Evolutionary conservation across 37 sponge, comb jelly and placozoan genomes (phyloP).

Genomic region (Mnemiopsis leidyi): DNA sequence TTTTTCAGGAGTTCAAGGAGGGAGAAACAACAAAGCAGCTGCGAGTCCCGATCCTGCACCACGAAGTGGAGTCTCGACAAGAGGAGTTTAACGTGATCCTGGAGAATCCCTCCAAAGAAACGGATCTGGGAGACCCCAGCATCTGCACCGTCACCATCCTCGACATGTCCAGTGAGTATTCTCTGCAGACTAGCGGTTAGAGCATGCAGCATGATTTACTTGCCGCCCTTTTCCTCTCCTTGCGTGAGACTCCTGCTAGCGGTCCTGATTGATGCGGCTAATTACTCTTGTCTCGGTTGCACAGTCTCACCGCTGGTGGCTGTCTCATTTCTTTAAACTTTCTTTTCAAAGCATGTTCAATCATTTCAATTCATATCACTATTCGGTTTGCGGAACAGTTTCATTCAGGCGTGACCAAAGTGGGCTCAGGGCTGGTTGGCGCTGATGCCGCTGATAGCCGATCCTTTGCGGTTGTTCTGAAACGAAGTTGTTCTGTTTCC

Average conservation of each 20-base stretch:
- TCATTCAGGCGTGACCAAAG: neutral
- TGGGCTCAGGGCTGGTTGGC: too few species aligned
- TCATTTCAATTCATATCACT: neutral
- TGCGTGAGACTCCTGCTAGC: too few species aligned
- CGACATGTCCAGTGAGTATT: conserved; percentile 32
- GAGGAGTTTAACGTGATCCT: conserved; percentile 55
- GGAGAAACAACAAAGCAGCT: neutral
- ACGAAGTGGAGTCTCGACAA: conserved; percentile 33
- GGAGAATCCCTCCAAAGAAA: conserved; percentile 32
- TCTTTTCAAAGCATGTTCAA: neutral
- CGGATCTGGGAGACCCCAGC: conserved; percentile 31
- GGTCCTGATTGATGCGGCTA: too few species aligned
- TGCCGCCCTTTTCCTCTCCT: too few species aligned
- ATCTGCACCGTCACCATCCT: conserved; percentile 54
- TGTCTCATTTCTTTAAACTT: too few species aligned
- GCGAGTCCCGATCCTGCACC: neutral
- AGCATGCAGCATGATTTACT: too few species aligned
- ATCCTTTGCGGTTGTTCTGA: neutral
- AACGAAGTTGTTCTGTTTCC: neutral
- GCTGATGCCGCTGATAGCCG: too few species aligned
- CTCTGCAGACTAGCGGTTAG: too few species aligned
- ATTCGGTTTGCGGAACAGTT: neutral
- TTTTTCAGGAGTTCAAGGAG: conserved; percentile 35
- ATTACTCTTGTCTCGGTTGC: too few species aligned
- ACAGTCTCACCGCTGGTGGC: too few species aligned